Evolutionary conservation across 2,797 vertebrate species (phyloP).

Genomic region (Otus scops): DNA sequence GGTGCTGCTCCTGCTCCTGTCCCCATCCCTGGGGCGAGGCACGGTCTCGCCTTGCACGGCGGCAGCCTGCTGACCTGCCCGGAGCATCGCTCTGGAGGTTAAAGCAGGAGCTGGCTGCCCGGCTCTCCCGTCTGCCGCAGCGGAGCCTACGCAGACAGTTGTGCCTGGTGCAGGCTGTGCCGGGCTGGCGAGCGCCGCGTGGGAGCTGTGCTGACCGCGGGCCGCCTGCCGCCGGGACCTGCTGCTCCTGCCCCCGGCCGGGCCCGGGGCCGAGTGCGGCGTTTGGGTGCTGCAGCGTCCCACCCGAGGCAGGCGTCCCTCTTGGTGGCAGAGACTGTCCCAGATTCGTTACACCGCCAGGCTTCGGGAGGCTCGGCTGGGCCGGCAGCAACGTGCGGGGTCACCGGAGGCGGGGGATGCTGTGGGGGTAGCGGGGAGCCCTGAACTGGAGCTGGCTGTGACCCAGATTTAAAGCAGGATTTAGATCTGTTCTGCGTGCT

Average conservation of each 20-base stretch:
- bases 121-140: background rate
- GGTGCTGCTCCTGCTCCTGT: no score
- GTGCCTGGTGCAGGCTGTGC: rapidly evolving
- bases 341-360: rapidly evolving
- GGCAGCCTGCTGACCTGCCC: background rate
- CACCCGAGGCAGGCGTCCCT: rapidly evolving
- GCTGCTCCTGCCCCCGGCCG: background rate
- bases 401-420: rapidly evolving
- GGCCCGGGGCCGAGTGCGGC: rapidly evolving
- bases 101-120: background rate
- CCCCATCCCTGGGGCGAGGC: background rate
- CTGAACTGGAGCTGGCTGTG: background rate
- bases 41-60: rapidly evolving
- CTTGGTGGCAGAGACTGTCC: background rate
- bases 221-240: background rate
- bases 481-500: background rate
- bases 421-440: background rate
- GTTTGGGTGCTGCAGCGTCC: background rate
- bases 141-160: background rate
- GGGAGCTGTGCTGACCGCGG: no score
- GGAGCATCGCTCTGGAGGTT: rapidly evolving
- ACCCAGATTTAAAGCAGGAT: background rate
- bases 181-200: background rate
- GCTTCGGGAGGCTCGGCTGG: background rate
- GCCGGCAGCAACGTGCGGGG: rapidly evolving